Evolutionary conservation across 2,888 invertebrate species (phyloP).

Genomic region (Cenopis cana): DNA sequence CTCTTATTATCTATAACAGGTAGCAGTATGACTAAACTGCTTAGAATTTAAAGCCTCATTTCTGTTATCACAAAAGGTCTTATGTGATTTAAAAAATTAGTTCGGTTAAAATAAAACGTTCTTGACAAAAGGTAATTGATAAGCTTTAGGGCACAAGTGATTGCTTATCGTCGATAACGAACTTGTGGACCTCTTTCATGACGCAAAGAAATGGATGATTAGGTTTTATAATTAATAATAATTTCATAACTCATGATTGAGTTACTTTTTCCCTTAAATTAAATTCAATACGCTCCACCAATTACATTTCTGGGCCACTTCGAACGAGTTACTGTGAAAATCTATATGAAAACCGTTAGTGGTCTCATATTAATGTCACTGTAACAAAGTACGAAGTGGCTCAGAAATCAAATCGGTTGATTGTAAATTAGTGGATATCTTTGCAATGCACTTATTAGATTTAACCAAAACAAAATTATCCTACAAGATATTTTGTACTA

Average conservation of each 20-base stretch:
- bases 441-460: neutral
- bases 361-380: too few species aligned
- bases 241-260: constrained; percentile 10
- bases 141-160: constrained; percentile 17
- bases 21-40: constrained; percentile 26
- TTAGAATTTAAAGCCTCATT: constrained; percentile 2
- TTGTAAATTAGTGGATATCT: too few species aligned
- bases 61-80: neutral
- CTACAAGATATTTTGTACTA: neutral
- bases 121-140: constrained; percentile 6
- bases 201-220: constrained; percentile 6
- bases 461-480: neutral
- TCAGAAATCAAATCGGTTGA: too few species aligned
- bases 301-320: too few species aligned
- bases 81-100: neutral
- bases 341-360: too few species aligned
- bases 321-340: too few species aligned
- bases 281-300: neutral
- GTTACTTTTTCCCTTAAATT: neutral
- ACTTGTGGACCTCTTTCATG: constrained; percentile 17
- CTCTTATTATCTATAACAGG: constrained; percentile 5
- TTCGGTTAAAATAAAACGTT: neutral
- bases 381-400: too few species aligned
- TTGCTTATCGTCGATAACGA: constrained; percentile 32
- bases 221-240: neutral